Evolutionary conservation across 2,888 invertebrate genomes (phyloP), one percentile per base, ranked within the genome.

Genomic region (Pristionchus arcanus): DNA sequence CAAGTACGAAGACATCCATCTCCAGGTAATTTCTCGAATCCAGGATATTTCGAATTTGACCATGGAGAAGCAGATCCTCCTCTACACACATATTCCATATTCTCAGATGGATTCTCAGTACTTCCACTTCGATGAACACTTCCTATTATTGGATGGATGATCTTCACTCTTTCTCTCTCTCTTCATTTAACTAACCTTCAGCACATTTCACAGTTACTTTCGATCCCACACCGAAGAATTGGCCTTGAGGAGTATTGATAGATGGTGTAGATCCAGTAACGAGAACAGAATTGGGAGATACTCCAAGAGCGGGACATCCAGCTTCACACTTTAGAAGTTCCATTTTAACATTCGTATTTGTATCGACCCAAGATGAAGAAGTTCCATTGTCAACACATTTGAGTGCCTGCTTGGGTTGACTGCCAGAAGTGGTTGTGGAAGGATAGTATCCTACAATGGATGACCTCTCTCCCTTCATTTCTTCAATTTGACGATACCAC

Each of bases 361-460:
- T n/a, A n/a, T 87, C 87, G n/a, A 87, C 49, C 87, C 87, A 87
- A n/a, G 37, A 42, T 37, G 68, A 68, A 15, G 42, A 16, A 34
- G 87, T 87, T 21, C 87, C 77, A 25, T 88, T 59, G n/a, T 88
- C 77, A 19, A 55, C 88, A 31, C 88, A 77, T 37, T 88, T 88
- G 31, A 77, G 53, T 28, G 55, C 0, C n/a, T 88, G 85, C 21
- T 34, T 85, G 7, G 85, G 59, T 21, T 55, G 85, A 55, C 25
- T 85, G 34, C 15, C 19, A 16, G 74, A 34, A 55, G 25, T 42
- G 7, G 63, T 66, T 11, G 28, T 42, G 31, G 37, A 42, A 49
- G 87, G 87, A 68, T 16, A 87, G 87, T 16, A 87, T 66, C 87
- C 87, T 87, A 68, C 11, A 83, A 28, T n/a, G 53, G 9, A 37